A percentile compares a stretch with the other conserved stretches of the same genome.
Evolutionary conservation across 1,140 invertebrate genomes (phyloP).

Genomic region (Vollenhovia emeryi): DNA sequence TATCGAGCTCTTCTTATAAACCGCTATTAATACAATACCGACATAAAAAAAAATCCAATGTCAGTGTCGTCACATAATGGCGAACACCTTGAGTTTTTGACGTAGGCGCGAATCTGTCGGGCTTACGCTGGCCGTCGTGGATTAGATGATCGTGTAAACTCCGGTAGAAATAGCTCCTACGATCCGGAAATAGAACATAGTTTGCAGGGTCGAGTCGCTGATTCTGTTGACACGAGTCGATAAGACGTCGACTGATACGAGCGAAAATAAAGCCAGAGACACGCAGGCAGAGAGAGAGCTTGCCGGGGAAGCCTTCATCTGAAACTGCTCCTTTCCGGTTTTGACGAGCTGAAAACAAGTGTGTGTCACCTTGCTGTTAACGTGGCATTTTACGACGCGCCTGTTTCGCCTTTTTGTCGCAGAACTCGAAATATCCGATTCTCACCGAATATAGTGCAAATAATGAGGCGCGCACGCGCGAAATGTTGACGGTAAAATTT

Average conservation of each 20-base stretch:
- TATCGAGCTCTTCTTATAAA: not conserved
- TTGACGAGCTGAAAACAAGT: conserved; percentile 39
- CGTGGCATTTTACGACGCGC: conserved; percentile 23
- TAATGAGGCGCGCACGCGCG: not conserved
- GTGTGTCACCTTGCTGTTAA: conserved; percentile 28
- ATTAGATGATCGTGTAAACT: conserved; percentile 28
- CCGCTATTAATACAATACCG: not conserved
- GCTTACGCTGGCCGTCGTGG: not conserved
- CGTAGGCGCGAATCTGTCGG: not conserved
- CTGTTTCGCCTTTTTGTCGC: conserved; percentile 14
- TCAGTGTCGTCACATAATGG: not conserved
- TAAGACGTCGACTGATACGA: conserved; percentile 36
- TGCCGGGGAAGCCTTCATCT: conserved; percentile 10
- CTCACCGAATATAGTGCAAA: conserved; percentile 34
- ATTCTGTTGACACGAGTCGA: conserved; percentile 44
- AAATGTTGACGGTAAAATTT: conserved; percentile 19
- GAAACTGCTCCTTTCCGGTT: conserved; percentile 51
- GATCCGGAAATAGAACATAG: conserved; percentile 40
- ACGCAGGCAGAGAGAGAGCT: not conserved
- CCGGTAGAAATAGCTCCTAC: conserved; percentile 11
- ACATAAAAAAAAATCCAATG: not conserved
- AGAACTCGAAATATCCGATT: conserved; percentile 61
- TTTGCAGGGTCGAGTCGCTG: conserved; percentile 5
- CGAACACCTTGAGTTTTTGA: not conserved
- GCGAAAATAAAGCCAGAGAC: conserved; percentile 23